These are phyloP conservation scores for Gila orcuttii DNA, from an alignment of 2,113 vertebrate genomes.

Conservation along the genomic window DNA sequence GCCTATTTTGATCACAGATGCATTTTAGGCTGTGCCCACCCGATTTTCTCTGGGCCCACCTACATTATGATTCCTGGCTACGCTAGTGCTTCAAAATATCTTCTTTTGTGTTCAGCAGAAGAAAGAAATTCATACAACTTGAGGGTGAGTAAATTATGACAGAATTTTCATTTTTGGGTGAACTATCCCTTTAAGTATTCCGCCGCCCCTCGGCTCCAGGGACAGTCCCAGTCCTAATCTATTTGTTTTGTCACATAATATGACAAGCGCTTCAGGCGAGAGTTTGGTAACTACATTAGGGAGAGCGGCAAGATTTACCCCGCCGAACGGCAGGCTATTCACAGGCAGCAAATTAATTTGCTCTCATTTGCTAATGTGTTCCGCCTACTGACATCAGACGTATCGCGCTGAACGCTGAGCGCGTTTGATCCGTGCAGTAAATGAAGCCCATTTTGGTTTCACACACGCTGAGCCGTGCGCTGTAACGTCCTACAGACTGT, in stretches of 20 bases:
- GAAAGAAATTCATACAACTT: no score
- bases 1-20: no score
- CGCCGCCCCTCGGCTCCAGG: constrained; percentile 18
- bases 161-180: no score
- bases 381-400: constrained; percentile 50
- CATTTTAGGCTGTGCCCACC: no score
- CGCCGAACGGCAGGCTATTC: neutral
- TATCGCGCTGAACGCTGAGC: constrained; percentile 43
- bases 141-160: no score
- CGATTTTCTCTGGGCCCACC: no score
- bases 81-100: no score
- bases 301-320: constrained; percentile 18
- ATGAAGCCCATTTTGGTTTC: neutral
- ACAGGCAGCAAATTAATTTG: constrained; percentile 63
- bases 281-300: constrained; percentile 66
- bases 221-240: constrained; percentile 51
- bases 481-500: neutral
- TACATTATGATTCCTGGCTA: no score
- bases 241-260: constrained; percentile 74
- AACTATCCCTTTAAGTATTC: neutral
- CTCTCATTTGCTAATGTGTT: constrained; percentile 64
- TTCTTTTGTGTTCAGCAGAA: no score
- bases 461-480: neutral
- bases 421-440: constrained; percentile 23
- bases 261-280: constrained; percentile 64